Percentiles rank a stretch among this genome's conserved stretches.
Conservation (phyloP, 2,888 invertebrate species). For the Oscheius sp. region DNA sequence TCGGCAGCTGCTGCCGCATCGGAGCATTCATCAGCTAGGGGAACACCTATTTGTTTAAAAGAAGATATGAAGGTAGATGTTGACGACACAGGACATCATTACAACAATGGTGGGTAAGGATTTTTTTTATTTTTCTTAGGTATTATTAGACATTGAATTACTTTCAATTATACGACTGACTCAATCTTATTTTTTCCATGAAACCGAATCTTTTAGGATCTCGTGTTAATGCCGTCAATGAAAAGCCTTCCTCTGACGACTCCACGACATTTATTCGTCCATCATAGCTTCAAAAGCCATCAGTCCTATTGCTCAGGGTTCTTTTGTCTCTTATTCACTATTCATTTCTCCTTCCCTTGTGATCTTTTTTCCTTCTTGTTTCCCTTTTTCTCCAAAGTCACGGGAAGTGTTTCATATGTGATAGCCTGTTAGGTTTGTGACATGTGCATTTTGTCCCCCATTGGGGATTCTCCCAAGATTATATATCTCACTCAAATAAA, state of each 20-base stretch:
- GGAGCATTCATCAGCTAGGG: conserved; percentile 29
- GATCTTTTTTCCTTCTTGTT: not conserved
- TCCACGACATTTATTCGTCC: not conserved
- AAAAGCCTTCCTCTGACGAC: too few species aligned
- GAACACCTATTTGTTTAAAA: conserved; percentile 4
- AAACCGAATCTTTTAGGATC: not conserved
- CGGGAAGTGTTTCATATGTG: conserved; percentile 19
- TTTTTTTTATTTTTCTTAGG: not conserved
- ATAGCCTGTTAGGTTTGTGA: conserved; percentile 5
- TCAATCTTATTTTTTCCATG: not conserved
- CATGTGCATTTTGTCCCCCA: conserved; percentile 2
- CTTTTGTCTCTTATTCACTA: not conserved
- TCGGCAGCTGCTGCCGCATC: conserved; percentile 53
- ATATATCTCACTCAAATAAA: not conserved
- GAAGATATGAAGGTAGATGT: conserved; percentile 4
- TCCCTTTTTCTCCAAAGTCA: not conserved
- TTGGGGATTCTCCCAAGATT: not conserved
- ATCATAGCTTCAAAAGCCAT: not conserved
- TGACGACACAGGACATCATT: not conserved
- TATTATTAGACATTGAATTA: not conserved
- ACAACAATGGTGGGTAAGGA: conserved; percentile 14
- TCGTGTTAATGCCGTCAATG: too few species aligned
- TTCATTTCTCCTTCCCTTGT: not conserved
- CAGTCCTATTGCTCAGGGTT: conserved; percentile 12
- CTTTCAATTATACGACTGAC: not conserved